Conservation (phyloP, 2,888 invertebrate genomes). For the Xestia sexstrigata region DNA sequence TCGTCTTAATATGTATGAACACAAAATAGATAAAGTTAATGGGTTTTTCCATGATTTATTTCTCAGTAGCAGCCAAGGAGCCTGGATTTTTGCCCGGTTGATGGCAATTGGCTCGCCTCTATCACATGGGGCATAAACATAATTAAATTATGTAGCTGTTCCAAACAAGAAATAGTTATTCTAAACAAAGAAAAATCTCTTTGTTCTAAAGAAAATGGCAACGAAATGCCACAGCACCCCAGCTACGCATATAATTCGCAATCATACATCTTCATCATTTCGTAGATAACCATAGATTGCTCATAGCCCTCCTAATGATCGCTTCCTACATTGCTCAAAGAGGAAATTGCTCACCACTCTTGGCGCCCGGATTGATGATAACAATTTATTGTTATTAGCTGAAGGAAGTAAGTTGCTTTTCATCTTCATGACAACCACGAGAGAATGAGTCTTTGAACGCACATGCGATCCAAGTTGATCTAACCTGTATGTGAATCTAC, state of each 20-base stretch:
- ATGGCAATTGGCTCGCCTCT: no score
- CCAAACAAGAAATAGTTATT: no score
- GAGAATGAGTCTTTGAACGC: not conserved
- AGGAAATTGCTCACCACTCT: slow-evolving; percentile 30
- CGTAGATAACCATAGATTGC: not conserved
- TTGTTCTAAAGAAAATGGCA: not conserved
- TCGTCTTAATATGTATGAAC: no score
- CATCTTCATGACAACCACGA: not conserved
- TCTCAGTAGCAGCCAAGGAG: no score
- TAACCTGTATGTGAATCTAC: no score
- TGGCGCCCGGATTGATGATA: slow-evolving; percentile 18
- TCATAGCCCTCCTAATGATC: slow-evolving; percentile 1
- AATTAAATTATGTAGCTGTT: no score
- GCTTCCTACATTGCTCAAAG: slow-evolving; percentile 12
- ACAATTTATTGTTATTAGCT: slow-evolving; percentile 27
- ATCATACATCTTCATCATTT: not conserved
- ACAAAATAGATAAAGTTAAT: no score
- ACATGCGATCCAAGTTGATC: not conserved
- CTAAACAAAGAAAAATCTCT: no score
- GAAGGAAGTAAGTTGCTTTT: slow-evolving; percentile 22
- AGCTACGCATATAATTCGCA: not conserved
- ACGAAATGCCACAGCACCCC: not conserved
- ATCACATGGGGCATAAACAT: no score
- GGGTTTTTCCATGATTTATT: no score
- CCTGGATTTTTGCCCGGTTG: no score